Base-by-base conservation (phyloP, 30 jellyfish, hydroid and myxozoan species). In the Hydractinia symbiolongicarpus region DNA sequence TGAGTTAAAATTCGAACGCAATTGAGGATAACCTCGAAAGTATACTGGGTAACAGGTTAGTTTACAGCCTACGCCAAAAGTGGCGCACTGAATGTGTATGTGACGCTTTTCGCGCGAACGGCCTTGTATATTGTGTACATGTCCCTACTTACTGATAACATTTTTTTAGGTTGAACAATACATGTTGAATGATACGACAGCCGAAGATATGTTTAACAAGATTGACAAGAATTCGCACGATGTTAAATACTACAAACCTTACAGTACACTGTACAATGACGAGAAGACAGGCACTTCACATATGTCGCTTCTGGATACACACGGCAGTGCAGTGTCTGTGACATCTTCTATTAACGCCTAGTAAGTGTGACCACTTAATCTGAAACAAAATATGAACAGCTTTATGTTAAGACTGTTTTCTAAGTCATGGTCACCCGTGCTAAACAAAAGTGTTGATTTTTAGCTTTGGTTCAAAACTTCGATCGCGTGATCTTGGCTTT, bases 341-440 rank as follows among this genome's bases (percentile, higher is more conserved):
- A 95, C 99, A 58, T 85, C 99, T 19, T 95, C 99, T 60, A 95
- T 95, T 86, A 95, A 95, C 78, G 99, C 99, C 8, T 89, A 95
- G 99, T 95, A 86, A 52, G 96, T 77, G 21, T 19, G 54, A 44
- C 40, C 2, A n/a, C 40, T 64, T 51, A 64, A 64, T 64, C 9
- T 13, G 52, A 1, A 9, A n/a, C 17, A 4, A 11, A 58, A 58
- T 11, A 58, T 58, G 44, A 30, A 30, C 44, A 30, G 44, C 44
- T 30, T 30, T 16, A 58, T 58, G 69, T 58, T 16, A 0, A 58
- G 69, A 58, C 69, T 58, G 44, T 30, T 30, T 30, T 30, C 19
- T 58, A 58, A 58, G 3, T 58, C 15, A 64, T n/a, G 52, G 40
- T 64, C 17, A 7, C 74, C 40, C 7, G 74, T 6, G 4, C 74